Evolutionary conservation across 37 sponge, comb jelly and placozoan genomes (phyloP).

Genomic region (Hormiphora californensis): DNA sequence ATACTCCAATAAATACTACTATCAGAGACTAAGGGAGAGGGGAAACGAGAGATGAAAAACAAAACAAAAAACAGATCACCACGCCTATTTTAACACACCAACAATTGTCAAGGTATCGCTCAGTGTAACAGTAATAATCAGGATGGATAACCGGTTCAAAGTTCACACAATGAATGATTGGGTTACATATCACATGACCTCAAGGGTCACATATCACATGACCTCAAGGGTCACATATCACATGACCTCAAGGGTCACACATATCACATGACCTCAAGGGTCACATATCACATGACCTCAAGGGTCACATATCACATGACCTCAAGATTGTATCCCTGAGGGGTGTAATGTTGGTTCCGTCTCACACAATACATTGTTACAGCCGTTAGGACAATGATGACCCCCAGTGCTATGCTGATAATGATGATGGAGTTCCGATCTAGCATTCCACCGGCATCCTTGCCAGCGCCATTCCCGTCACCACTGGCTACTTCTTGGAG

Average conservation of each 20-base stretch:
- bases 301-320: not conserved
- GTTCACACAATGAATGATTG: not conserved
- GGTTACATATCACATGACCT: not conserved
- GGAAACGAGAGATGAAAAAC: too few relatives aligned
- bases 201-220: not conserved
- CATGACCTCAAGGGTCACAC: slow-evolving; percentile 32
- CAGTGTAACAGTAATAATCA: not conserved
- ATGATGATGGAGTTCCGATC: slow-evolving; percentile 19
- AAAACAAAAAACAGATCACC: too few relatives aligned
- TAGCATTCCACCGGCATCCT: not conserved
- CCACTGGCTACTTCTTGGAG: too few relatives aligned
- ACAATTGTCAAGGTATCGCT: not conserved
- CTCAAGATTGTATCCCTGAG: not conserved
- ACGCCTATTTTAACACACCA: too few relatives aligned
- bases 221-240: too few relatives aligned
- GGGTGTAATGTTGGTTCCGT: not conserved
- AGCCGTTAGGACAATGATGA: not conserved
- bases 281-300: not conserved
- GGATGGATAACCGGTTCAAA: not conserved
- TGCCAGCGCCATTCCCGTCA: too few relatives aligned
- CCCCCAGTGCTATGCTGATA: not conserved
- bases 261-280: not conserved
- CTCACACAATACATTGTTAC: slow-evolving; percentile 15
- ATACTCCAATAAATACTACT: slow-evolving; percentile 6
- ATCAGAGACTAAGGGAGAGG: not conserved